A percentile compares a stretch with the other conserved stretches of the same genome.
These are phyloP conservation scores for Drosophila bocqueti DNA, from an alignment of 1,140 invertebrate genomes.

Conservation along the genomic window DNA sequence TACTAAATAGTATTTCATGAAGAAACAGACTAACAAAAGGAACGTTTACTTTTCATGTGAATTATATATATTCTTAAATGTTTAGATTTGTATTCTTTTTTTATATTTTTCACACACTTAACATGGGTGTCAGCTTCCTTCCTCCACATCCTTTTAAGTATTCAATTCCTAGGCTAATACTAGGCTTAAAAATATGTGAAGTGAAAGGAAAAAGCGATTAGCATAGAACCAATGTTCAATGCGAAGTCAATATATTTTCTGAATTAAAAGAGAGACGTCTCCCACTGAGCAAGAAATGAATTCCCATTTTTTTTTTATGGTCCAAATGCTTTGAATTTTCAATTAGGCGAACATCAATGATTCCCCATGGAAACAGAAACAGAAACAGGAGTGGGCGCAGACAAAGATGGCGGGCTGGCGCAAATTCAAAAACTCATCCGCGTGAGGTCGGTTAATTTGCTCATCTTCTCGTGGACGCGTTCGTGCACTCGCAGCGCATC, in stretches of 20 bases:
- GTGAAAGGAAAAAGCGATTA: background rate
- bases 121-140: background rate
- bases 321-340: conserved; percentile 42
- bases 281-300: conserved; percentile 21
- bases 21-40: background rate
- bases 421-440: conserved; percentile 64
- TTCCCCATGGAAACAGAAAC: conserved; percentile 6
- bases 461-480: conserved; percentile 58
- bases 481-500: conserved; percentile 66
- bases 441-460: conserved; percentile 69
- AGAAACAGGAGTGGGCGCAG: background rate
- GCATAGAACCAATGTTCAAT: background rate
- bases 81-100: background rate
- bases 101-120: background rate
- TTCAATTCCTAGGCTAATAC: background rate
- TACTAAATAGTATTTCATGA: background rate
- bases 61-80: background rate
- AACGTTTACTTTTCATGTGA: background rate
- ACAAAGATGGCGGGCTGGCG: conserved; percentile 15
- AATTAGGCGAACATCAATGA: conserved; percentile 45
- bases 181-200: background rate
- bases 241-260: conserved; percentile 7
- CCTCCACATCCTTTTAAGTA: background rate
- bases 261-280: background rate
- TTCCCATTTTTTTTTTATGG: conserved; percentile 6